phyloP scores from a whole-genome alignment of 2,888 invertebrate genomes.

The Incurvaria masculella region DNA sequence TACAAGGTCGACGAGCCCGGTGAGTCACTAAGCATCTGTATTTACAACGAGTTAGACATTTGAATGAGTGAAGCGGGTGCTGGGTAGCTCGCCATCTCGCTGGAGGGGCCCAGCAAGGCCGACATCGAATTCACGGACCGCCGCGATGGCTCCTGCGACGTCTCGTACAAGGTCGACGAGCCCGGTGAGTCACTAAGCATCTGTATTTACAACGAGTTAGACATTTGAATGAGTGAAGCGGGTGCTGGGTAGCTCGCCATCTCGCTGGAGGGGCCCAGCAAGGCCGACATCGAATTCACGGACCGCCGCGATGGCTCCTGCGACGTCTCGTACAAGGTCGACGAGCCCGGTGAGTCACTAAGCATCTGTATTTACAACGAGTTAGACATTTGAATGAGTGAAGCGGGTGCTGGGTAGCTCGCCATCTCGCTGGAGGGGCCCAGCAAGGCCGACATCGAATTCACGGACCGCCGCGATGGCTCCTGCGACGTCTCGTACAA shows the following conservation, averaged over 20 bases:
- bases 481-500: constrained; percentile 95
- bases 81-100: constrained; percentile 92
- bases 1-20: constrained; percentile 94
- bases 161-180: constrained; percentile 88
- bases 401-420: constrained; percentile 95
- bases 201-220: constrained; percentile 91
- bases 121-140: constrained; percentile 96
- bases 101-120: constrained; percentile 98
- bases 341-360: constrained; percentile 79
- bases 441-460: constrained; percentile 96
- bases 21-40: too few relatives aligned
- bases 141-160: constrained; percentile 96
- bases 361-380: too few relatives aligned
- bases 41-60: constrained; percentile 92
- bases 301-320: constrained; percentile 97
- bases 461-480: constrained; percentile 95
- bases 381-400: constrained; percentile 97
- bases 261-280: constrained; percentile 96
- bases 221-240: constrained; percentile 98
- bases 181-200: constrained; percentile 76
- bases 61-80: constrained; percentile 99
- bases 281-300: constrained; percentile 96
- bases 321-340: constrained; percentile 90
- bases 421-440: constrained; percentile 98
- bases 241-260: constrained; percentile 96